Evolutionary conservation across 2,797 vertebrate species (phyloP), one percentile per base, ranked within the genome.

Genomic region (Helicolenus hilgendorfi): DNA sequence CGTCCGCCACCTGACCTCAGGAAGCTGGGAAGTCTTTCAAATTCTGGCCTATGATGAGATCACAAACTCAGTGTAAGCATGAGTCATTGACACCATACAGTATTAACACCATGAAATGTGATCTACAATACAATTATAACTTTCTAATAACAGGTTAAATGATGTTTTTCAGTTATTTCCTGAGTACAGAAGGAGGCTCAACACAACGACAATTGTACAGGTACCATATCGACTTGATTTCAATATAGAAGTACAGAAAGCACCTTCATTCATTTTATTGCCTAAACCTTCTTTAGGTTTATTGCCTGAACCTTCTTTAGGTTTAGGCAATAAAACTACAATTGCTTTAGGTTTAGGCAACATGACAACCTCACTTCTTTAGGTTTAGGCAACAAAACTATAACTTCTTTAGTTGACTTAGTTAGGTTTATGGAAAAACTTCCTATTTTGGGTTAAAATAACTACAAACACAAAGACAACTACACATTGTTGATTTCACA

Each of bases 21-120:
- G 97, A 31, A 94, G 87, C 92, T 98, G 97, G 97, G 97, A 98
- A n/a, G 97, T 97, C 14, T 88, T 94, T 60, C 73, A 86, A 3
- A 91, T 97, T 45, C 78, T 97, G 77, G 91, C 89, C 4, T 97
- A 92, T 6, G 96, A 97, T 18, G 92, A 97, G 83, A 88, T 5
- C 31, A 67, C 59, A 11, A 71, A 91, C 49, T 84, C 81, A 9
- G 60, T 97, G 97, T 97, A 77, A 96, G 96, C 63, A 10, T 3
- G 29, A 63, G 7, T 20, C 10, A 56, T 10, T n/a, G 24, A 74
- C 18, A 38, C 20, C 11, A 22, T 4, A 31, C 5, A 77, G 4
- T 38, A 15, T 35, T 18, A 18, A 76, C n/a, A 72, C 15, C 5
- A 27, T 5, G 24, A 3, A 72, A 2, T 35, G 4, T 24, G 20